A percentile compares a stretch with the other conserved stretches of the same genome.
These are phyloP conservation scores for Teleogryllus oceanicus DNA, from an alignment of 2,888 invertebrate genomes.

Conservation along the genomic window DNA sequence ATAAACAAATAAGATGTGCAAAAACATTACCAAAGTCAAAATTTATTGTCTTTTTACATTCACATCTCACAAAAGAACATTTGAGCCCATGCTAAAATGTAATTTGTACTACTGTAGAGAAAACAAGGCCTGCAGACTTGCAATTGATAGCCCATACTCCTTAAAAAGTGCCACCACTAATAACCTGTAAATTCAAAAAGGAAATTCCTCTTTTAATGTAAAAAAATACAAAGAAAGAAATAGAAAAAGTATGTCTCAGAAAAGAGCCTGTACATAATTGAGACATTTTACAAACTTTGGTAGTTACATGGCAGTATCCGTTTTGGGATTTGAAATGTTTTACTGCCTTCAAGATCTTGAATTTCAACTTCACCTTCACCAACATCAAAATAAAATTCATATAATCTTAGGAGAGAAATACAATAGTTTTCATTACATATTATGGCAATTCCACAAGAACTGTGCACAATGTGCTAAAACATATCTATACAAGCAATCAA, in stretches of 20 bases:
- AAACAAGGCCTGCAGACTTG: slow-evolving; percentile 18
- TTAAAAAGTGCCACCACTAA: not conserved
- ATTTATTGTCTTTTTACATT: slow-evolving; percentile 1
- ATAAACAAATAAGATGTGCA: not conserved
- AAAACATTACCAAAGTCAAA: not conserved
- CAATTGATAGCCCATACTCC: not conserved
- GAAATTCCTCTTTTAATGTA: not conserved
- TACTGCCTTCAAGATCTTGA: not conserved
- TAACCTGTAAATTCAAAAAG: slow-evolving; percentile 22
- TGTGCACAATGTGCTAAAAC: not conserved
- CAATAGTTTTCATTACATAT: not conserved
- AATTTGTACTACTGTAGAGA: slow-evolving; percentile 4
- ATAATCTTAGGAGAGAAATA: not conserved
- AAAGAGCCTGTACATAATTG: slow-evolving; percentile 5
- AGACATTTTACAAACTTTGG: not conserved
- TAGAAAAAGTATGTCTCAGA: slow-evolving; percentile 18
- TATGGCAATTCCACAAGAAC: not conserved
- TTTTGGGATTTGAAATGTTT: not conserved
- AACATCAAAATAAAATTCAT: not conserved
- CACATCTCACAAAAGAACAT: slow-evolving; percentile 1
- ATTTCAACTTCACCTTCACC: not conserved
- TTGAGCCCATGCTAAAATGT: slow-evolving; percentile 2
- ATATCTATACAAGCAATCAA: not conserved
- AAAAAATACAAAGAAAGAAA: not conserved
- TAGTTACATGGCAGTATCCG: not conserved